Evolutionary conservation across 1,140 invertebrate genomes (phyloP).

Genomic region (Macrocentrus cingulum): DNA sequence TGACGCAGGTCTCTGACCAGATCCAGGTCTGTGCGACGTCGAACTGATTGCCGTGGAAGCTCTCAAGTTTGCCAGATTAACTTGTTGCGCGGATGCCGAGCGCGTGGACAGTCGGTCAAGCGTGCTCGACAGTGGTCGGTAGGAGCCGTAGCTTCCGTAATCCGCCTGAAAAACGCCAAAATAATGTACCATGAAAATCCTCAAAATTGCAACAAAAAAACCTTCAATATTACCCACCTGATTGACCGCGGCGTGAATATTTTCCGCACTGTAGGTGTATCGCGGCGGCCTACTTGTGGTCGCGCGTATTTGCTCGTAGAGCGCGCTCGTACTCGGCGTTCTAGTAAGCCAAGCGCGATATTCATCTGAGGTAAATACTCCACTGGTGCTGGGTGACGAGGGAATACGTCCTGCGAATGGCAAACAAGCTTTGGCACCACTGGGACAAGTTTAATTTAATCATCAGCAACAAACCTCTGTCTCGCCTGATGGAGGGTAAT

Average conservation of each 20-base stretch:
- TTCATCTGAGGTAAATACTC: slow-evolving; percentile 85
- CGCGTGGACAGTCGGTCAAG: slow-evolving; percentile 55
- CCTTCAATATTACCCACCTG: slow-evolving; percentile 66
- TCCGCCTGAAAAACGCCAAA: slow-evolving; percentile 45
- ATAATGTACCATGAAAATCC: slow-evolving; percentile 1
- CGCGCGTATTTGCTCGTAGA: slow-evolving; percentile 85
- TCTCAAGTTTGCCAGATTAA: slow-evolving; percentile 56
- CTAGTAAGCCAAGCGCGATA: slow-evolving; percentile 86
- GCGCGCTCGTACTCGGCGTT: slow-evolving; percentile 87
- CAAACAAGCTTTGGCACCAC: slow-evolving; percentile 15
- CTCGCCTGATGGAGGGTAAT: slow-evolving; percentile 69
- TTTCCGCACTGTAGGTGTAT: slow-evolving; percentile 87
- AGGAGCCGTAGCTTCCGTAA: slow-evolving; percentile 57
- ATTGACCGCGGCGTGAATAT: slow-evolving; percentile 78
- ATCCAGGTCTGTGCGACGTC: slow-evolving; percentile 45
- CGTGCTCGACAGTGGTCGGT: slow-evolving; percentile 59
- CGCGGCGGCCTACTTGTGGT: slow-evolving; percentile 70
- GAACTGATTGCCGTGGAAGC: slow-evolving; percentile 57
- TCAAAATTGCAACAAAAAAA: neutral
- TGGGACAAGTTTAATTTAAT: slow-evolving; percentile 1
- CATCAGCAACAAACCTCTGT: slow-evolving; percentile 58
- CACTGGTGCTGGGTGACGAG: slow-evolving; percentile 62
- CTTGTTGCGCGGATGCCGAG: slow-evolving; percentile 54
- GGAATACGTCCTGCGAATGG: slow-evolving; percentile 60
- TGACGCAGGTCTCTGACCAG: slow-evolving; percentile 48